A percentile compares a stretch with the other conserved stretches of the same genome.
phyloP scores from a whole-genome alignment of 2,888 invertebrate species.

The Amiota minor region DNA sequence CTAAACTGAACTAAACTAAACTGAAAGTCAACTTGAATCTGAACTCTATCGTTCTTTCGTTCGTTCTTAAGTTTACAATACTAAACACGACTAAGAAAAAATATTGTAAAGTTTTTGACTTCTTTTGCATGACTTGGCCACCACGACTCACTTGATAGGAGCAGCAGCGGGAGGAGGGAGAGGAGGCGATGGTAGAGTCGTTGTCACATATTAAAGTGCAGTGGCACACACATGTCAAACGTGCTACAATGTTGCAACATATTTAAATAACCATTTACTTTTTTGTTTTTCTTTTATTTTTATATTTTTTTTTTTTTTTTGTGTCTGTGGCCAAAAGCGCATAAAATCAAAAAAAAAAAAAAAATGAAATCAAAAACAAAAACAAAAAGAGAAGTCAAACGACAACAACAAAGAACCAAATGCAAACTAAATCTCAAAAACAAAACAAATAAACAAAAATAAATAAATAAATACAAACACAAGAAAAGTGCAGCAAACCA shows the following conservation, averaged over 20 bases:
- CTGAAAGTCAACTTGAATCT: neutral
- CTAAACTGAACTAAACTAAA: too few species aligned
- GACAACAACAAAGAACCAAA: too few species aligned
- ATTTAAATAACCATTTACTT: constrained; percentile 26
- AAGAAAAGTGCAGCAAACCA: constrained; percentile 43
- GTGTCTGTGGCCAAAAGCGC: constrained; percentile 27
- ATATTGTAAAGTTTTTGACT: neutral
- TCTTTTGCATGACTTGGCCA: too few species aligned
- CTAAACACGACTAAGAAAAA: neutral
- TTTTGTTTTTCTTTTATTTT: constrained; percentile 44
- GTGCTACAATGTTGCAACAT: constrained; percentile 9
- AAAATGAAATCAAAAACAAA: constrained; percentile 37
- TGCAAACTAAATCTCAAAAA: too few species aligned
- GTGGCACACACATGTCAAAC: constrained; percentile 22
- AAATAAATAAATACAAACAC: neutral
- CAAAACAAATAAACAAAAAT: neutral
- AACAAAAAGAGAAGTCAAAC: constrained; percentile 8
- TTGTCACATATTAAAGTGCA: constrained; percentile 16
- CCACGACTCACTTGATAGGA: too few species aligned
- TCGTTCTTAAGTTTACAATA: neutral
- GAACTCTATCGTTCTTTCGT: neutral
- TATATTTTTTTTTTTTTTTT: constrained; percentile 39
- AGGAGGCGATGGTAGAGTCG: neutral
- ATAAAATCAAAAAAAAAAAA: neutral
- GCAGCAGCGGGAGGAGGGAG: too few species aligned